phyloP scores from a whole-genome alignment of 2,113 vertebrate genomes.

The Alethe diademata region DNA sequence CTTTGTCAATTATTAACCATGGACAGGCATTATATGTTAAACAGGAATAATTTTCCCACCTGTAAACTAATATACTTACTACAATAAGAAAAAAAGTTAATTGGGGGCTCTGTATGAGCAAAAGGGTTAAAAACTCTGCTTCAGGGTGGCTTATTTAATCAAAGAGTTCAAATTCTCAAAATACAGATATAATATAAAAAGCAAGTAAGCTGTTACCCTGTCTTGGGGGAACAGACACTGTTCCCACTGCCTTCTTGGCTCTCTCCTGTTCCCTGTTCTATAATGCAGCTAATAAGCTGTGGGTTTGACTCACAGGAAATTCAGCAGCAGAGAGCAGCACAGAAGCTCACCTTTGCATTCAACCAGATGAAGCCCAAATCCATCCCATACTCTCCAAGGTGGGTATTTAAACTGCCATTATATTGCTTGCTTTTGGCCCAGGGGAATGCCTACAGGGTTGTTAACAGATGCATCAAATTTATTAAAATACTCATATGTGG shows the following conservation, averaged over 20 bases:
- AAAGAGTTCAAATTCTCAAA: not conserved
- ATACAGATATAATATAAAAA: not conserved
- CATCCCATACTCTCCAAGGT: slow-evolving; percentile 97
- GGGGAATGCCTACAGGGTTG: not conserved
- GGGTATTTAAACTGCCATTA: not conserved
- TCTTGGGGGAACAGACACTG: not conserved
- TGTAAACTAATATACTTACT: not conserved
- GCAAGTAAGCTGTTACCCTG: not conserved
- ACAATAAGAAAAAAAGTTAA: not conserved
- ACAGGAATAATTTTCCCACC: not conserved
- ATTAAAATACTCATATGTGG: not conserved
- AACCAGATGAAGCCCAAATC: slow-evolving; percentile 97
- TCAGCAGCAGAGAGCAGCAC: slow-evolving; percentile 96
- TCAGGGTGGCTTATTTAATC: not conserved
- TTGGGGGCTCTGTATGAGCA: not conserved
- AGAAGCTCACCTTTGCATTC: slow-evolving; percentile 98
- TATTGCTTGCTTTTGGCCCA: not conserved
- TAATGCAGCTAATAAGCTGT: not conserved
- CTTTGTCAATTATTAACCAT: not conserved
- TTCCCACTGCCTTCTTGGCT: not conserved
- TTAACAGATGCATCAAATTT: not conserved
- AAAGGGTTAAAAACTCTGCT: not conserved
- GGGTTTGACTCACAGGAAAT: slow-evolving; percentile 85
- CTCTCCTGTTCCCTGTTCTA: not conserved
- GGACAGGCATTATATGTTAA: not conserved